These are phyloP conservation scores for Drosophila chauvacae DNA, from an alignment of 1,140 invertebrate species.

Conservation along the genomic window DNA sequence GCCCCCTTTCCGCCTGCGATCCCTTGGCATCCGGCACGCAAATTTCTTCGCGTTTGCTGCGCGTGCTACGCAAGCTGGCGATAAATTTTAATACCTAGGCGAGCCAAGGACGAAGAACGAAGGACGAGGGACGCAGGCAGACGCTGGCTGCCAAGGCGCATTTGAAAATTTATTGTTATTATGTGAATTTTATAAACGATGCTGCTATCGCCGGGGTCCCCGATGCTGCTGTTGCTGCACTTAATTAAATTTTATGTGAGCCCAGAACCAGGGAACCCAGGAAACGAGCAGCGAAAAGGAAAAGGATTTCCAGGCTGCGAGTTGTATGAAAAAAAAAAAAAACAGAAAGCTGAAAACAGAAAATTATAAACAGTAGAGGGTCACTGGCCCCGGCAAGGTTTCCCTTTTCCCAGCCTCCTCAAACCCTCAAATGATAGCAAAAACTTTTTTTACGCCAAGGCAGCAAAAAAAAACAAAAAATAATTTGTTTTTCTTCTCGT, in stretches of 20 bases:
- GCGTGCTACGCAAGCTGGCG: slow-evolving; percentile 74
- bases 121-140: slow-evolving; percentile 5
- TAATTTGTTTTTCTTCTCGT: slow-evolving; percentile 39
- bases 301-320: slow-evolving; percentile 59
- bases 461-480: slow-evolving; percentile 32
- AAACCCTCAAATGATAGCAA: neutral
- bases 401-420: neutral
- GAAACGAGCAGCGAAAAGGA: slow-evolving; percentile 36
- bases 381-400: slow-evolving; percentile 25
- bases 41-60: slow-evolving; percentile 73
- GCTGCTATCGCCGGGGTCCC: slow-evolving; percentile 46
- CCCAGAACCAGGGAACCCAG: slow-evolving; percentile 28
- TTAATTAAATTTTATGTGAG: slow-evolving; percentile 83
- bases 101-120: slow-evolving; percentile 26
- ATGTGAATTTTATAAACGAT: slow-evolving; percentile 84
- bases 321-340: slow-evolving; percentile 14
- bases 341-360: neutral
- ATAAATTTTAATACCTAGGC: slow-evolving; percentile 80
- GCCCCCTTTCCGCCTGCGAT: neutral
- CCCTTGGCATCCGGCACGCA: slow-evolving; percentile 52
- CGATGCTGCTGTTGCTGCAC: slow-evolving; percentile 68
- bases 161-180: slow-evolving; percentile 83
- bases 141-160: slow-evolving; percentile 60
- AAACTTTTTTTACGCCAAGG: slow-evolving; percentile 37
- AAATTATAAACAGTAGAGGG: slow-evolving; percentile 58